Base-by-base conservation (phyloP, 2,888 invertebrate species). In the Calameuta idolon region DNA sequence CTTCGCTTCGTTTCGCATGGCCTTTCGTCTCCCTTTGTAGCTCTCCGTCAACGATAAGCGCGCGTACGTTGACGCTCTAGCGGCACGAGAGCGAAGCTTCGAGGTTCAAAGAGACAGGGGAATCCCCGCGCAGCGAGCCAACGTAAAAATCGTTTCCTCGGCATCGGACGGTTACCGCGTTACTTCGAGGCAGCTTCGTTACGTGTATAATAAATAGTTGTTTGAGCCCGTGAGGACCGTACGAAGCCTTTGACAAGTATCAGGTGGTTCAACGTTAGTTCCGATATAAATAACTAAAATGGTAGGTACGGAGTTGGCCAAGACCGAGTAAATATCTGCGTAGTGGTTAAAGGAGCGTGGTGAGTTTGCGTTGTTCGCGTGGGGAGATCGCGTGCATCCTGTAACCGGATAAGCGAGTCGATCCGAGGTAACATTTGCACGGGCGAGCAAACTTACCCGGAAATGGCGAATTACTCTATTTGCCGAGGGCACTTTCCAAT, bases 361-460 rank as follows among this genome's bases (percentile, higher is more conserved):
- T 23, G 55, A 23, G 55, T 55, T 23, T 23, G 23, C 23, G 55
- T 23, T 55, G 55, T 55, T 86, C 84, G 85, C 83, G 83, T 80
- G 85, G 83, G 80, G 84, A 34, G 83, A 86, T 87, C 83, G 85
- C 85, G 86, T 84, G 85, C 85, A 34, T 80, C 82, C 78, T 83
- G 86, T 84, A 84, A 82, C 85, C 83, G 86, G 85, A 85, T 86
- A 86, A 86, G 85, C 85, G 83, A 87, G 85, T 85, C 82, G 85
- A 87, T 86, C 82, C 86, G 86, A 55, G 55, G 84, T 84, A 85
- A 88, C 87, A 84, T 88, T 86, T 88, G 85, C 86, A 76, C 71
- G 68, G 55, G 55, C 55, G 55, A 55, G 55, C 55, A 55, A 55
- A 55, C 55, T 55, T 55, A 55, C 55, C 55, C 55, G 55, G 55